A percentile compares a stretch with the other conserved stretches of the same genome.
Conservation (phyloP, 2,888 invertebrate species). For the Sphinx pinastri region DNA sequence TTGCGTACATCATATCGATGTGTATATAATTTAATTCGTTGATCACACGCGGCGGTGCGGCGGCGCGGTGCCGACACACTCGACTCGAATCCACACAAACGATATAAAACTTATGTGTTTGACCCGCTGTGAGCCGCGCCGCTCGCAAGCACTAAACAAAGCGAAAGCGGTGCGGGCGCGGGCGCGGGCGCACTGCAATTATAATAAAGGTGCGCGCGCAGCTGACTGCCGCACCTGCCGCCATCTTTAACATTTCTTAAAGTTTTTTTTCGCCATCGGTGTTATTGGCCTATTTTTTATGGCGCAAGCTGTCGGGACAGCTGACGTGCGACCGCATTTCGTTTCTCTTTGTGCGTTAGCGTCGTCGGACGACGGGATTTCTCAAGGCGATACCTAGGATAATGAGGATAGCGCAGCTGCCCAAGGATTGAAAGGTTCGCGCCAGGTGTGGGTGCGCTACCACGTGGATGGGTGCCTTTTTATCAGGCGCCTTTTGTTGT, state of each 20-base stretch:
- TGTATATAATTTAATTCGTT: conserved; percentile 26
- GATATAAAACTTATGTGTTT: conserved; percentile 45
- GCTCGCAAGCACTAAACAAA: conserved; percentile 61
- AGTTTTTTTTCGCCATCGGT: conserved; percentile 78
- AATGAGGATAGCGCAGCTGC: conserved; percentile 59
- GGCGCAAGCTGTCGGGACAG: conserved; percentile 79
- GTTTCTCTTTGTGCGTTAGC: conserved; percentile 38
- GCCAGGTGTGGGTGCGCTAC: conserved; percentile 69
- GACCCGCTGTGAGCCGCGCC: conserved; percentile 31
- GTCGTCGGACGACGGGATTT: conserved; percentile 43
- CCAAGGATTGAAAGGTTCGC: conserved; percentile 60
- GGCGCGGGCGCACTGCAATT: conserved; percentile 65
- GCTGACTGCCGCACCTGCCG: conserved; percentile 79
- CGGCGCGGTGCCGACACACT: conserved; percentile 20
- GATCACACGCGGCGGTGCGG: conserved; percentile 37
- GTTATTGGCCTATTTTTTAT: conserved; percentile 84
- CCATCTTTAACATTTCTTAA: conserved; percentile 79
- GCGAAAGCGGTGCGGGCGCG: conserved; percentile 58
- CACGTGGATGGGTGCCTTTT: conserved; percentile 59
- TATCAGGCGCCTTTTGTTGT: conserved; percentile 31
- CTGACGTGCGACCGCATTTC: conserved; percentile 60
- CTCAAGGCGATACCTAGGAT: conserved; percentile 66
- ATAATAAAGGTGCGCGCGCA: conserved; percentile 80
- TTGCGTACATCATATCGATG: conserved; percentile 24
- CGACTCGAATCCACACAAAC: conserved; percentile 45